Evolutionary conservation across 2,888 invertebrate genomes (phyloP), one percentile per base, ranked within the genome.

Genomic region (Atrina japonica): DNA sequence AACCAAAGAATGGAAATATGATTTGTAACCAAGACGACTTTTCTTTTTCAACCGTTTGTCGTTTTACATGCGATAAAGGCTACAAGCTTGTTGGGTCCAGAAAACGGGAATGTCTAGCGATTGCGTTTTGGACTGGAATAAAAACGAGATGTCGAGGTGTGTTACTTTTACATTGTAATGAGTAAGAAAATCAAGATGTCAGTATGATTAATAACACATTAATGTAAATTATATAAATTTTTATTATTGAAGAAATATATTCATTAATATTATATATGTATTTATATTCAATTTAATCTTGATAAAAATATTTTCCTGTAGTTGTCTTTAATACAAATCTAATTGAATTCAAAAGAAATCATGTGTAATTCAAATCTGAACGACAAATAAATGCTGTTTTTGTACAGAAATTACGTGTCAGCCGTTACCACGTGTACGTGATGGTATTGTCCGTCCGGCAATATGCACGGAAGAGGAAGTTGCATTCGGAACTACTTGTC

Each of bases 61-160:
- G 92, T 41, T 94, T 94, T 83, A 91, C 91, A 16, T 95, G 94
- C 83, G 92, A 93, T 67, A 90, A 91, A n/a, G 94, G 94, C 0
- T 93, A 92, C 85, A 92, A 92, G 77, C 89, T 94, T 55, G 92
- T 93, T 23, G 94, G 94, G 0, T 94, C 94, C 18, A 91, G 91
- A 73, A 92, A 92, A 73, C 89, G 94, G 45, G 93, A 93, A 30
- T 95, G 94, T 82, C 90, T 95, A 52, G 94, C 94, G 0, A 90
- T 94, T 52, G 93, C 93, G 0, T 92, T 93, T 84, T 95, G 94
- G 94, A 94, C 94, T 82, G 94, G 94, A 1, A 90, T 94, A 14
- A 93, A 92, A 74, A 92, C 93, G 0, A 91, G 93, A 56, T 95
- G 94, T 86, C 93, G 93, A 91, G 93, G 94, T 94, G 89, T 89